phyloP scores from a whole-genome alignment of 2,113 vertebrate genomes.

The Psettodes erumei region DNA sequence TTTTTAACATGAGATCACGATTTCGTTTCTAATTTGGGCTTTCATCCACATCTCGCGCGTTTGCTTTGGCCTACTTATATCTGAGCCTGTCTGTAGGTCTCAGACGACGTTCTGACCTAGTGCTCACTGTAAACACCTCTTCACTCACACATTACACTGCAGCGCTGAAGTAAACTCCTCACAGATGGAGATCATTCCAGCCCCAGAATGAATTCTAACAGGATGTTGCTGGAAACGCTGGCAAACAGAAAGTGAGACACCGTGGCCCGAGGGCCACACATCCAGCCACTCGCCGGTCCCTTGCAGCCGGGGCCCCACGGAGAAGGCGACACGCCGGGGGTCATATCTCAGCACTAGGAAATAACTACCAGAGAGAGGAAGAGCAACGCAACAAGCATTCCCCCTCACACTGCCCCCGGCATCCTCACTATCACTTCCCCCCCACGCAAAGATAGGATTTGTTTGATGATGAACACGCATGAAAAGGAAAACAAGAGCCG shows the following conservation, averaged over 20 bases:
- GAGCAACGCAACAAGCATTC: constrained; percentile 61
- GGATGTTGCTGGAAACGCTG: constrained; percentile 44
- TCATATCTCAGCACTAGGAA: constrained; percentile 63
- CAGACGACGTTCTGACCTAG: constrained; percentile 27
- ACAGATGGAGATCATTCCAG: constrained; percentile 56
- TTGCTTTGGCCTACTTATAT: constrained; percentile 38
- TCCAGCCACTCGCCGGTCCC: constrained; percentile 26
- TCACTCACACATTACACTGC: constrained; percentile 37
- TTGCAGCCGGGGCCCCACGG: constrained; percentile 28
- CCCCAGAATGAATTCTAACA: constrained; percentile 37
- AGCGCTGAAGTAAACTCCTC: constrained; percentile 54
- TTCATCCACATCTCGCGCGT: constrained; percentile 16
- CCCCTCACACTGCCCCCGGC: constrained; percentile 24
- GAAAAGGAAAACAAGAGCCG: constrained; percentile 58
- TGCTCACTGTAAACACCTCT: constrained; percentile 51
- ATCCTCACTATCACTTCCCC: constrained; percentile 56
- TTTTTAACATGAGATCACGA: not conserved
- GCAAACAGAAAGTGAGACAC: constrained; percentile 20
- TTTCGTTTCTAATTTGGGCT: constrained; percentile 32
- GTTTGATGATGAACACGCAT: constrained; percentile 67
- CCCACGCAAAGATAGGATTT: constrained; percentile 62
- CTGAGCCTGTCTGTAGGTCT: constrained; percentile 19
- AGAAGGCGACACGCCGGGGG: constrained; percentile 59
- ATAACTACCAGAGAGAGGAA: constrained; percentile 65
- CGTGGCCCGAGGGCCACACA: constrained; percentile 30